Evolutionary conservation across 2,797 vertebrate species (phyloP).

Genomic region (Lagorchestes hirsutus): DNA sequence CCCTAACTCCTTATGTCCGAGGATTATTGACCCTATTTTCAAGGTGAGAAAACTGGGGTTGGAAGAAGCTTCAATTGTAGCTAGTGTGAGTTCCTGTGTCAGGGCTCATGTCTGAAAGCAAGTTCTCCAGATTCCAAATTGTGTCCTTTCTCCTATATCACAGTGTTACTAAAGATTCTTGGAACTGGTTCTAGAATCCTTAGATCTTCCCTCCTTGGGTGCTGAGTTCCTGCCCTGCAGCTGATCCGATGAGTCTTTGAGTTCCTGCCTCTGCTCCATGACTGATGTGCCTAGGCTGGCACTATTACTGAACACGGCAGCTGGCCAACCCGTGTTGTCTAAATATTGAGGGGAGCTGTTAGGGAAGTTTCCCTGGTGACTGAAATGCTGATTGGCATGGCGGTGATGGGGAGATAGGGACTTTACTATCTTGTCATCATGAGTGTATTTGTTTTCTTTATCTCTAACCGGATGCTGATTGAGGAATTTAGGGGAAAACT

Average conservation of each 20-base stretch:
- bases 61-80: neutral
- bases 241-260: neutral
- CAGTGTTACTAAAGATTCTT: neutral
- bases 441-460: neutral
- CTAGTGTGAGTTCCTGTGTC: neutral
- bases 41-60: neutral
- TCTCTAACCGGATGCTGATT: neutral
- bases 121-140: neutral
- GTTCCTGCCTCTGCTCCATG: neutral
- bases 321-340: constrained; percentile 38
- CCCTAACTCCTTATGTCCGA: neutral
- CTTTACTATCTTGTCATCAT: neutral
- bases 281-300: constrained; percentile 10
- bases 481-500: neutral
- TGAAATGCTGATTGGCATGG: neutral
- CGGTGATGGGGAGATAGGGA: neutral
- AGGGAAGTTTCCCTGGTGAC: constrained; percentile 45
- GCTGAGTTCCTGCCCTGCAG: neutral
- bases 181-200: neutral
- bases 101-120: neutral
- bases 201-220: neutral
- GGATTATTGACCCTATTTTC: neutral
- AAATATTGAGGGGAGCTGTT: constrained; percentile 26
- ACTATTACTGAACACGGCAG: neutral
- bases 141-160: neutral